Conservation (phyloP, 2,888 invertebrate genomes). For the Nomada fabriciana region DNA sequence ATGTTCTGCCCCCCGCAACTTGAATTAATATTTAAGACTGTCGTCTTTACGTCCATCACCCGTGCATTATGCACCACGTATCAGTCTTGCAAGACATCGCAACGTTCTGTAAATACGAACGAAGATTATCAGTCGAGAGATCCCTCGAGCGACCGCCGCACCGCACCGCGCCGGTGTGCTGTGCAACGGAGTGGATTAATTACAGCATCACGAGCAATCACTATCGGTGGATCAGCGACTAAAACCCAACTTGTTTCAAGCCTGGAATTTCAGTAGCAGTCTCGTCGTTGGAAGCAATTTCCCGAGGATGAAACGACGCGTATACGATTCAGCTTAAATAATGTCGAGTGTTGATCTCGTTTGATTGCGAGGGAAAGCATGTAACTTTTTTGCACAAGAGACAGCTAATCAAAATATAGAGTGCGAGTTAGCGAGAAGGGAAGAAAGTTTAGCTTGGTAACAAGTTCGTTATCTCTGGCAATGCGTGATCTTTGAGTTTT, state of each 20-base stretch:
- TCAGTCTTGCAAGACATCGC: neutral
- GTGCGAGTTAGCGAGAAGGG: too few relatives aligned
- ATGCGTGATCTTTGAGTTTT: neutral
- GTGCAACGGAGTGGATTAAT: conserved; percentile 22
- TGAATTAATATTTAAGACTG: neutral
- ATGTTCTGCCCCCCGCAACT: neutral
- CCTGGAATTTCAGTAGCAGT: conserved; percentile 22
- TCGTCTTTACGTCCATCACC: too few relatives aligned
- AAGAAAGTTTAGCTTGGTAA: too few relatives aligned
- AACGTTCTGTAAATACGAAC: neutral
- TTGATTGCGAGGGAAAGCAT: neutral
- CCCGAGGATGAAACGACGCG: neutral
- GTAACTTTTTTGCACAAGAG: too few relatives aligned
- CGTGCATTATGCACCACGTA: neutral
- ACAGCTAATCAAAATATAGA: too few relatives aligned
- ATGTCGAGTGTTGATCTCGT: neutral
- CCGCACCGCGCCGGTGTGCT: too few relatives aligned
- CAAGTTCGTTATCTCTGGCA: too few relatives aligned
- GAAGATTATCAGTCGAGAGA: too few relatives aligned
- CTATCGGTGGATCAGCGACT: conserved; percentile 25
- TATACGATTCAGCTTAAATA: neutral
- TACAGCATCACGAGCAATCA: conserved; percentile 2
- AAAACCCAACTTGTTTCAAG: neutral
- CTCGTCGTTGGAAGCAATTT: neutral
- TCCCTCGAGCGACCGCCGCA: too few relatives aligned